A percentile compares a stretch with the other conserved stretches of the same genome.
Evolutionary conservation across 2,113 vertebrate species (phyloP).

Genomic region (Chamaea fasciata): DNA sequence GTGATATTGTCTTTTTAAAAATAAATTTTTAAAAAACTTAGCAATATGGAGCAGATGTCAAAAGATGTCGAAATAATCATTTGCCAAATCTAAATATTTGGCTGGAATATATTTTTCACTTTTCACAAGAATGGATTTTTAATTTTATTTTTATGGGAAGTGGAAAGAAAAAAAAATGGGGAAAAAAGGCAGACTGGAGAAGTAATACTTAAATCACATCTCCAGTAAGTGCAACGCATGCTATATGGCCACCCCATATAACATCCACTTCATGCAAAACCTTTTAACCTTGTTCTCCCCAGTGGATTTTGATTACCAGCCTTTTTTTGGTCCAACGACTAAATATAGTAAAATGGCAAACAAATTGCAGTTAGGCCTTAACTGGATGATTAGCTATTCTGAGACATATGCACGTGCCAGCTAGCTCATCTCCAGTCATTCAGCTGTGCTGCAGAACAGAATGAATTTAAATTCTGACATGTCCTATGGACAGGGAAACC

Average conservation of each 20-base stretch:
- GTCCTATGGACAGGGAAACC: background rate
- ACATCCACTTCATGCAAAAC: background rate
- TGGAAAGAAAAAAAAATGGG: background rate
- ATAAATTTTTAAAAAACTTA: too few relatives aligned
- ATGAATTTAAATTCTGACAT: background rate
- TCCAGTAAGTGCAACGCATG: background rate
- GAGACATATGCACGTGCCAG: background rate
- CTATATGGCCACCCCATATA: background rate
- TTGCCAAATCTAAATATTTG: background rate
- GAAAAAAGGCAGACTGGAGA: background rate
- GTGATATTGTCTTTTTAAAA: background rate
- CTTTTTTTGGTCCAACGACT: background rate
- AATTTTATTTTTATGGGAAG: background rate
- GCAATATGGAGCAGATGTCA: background rate
- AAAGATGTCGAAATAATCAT: background rate
- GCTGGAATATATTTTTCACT: background rate
- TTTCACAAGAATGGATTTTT: background rate
- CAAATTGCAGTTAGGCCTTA: background rate
- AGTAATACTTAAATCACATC: background rate
- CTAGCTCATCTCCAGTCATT: background rate
- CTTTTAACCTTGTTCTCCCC: background rate
- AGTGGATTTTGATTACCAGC: background rate
- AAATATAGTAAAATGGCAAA: background rate
- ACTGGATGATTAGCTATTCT: background rate
- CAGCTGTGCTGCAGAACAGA: background rate